Base-by-base conservation (phyloP, 2,113 vertebrate genomes). In the Genyomyrus donnyi region DNA sequence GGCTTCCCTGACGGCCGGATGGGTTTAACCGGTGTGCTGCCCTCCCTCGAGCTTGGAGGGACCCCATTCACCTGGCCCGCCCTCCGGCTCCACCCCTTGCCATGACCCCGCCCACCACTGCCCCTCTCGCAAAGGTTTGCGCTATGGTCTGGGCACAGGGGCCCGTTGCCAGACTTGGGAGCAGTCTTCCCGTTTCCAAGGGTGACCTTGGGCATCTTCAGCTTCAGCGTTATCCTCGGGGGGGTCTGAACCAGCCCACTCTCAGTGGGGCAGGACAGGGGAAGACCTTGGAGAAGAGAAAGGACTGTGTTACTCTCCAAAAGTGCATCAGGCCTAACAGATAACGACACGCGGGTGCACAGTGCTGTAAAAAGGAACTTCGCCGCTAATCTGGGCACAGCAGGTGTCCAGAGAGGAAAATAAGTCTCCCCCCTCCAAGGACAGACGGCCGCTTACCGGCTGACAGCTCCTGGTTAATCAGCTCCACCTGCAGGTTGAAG, bases 191-290 rank as follows among this genome's bases (percentile, higher is more conserved):
- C 95, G 27, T 98, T 98, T 91, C 97, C 97, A 11, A 95, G 52
- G 35, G 95, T 93, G 83, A 95, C 94, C 95, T 96, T 98, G 92
- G 98, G 97, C 97, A 98, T 99, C 95, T 98, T 99, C 91, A 99
- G 96, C 94, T 99, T 99, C 88, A 99, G 96, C n/a, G 98, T 99
- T 92, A 99, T 98, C 94, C 97, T 96, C 6, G 98, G 98, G 93
- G 97, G 97, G 91, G 97, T 96, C 88, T 96, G 96, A 90, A 98
- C 97, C 93, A 98, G 92, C 58, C 96, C 93, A 87, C 95, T 97
- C 94, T 99, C 98, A 93, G 96, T 94, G 89, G 97, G 95, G 91
- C 92, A 97, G 31, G 97, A 97, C 91, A 97, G 93, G 27, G 97
- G 95, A 92, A 97, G 95, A 86, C 97, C 98, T 99, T 90, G 0